phyloP scores from a whole-genome alignment of 2,888 invertebrate genomes.

The Phengaris alcon region DNA sequence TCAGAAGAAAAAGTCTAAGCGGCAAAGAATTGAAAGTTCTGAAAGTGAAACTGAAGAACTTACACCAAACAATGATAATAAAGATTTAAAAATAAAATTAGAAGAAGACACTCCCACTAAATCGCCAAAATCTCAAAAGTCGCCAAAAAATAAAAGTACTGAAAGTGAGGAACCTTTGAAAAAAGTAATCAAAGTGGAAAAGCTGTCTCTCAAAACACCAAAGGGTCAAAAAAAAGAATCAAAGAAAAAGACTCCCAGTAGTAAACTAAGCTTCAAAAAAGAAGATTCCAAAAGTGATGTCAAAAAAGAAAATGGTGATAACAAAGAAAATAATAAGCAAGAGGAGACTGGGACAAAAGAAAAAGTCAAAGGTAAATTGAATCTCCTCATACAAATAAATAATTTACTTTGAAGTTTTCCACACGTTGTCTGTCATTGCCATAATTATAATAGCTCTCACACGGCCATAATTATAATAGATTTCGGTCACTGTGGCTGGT shows the following conservation, averaged over 20 bases:
- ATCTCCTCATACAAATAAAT: not conserved
- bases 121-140: constrained; percentile 50
- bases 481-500: no score
- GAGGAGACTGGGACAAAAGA: constrained; percentile 39
- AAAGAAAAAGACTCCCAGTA: constrained; percentile 31
- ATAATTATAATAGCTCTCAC: no score
- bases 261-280: constrained; percentile 33
- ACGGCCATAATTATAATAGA: no score
- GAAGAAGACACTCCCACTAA: constrained; percentile 48
- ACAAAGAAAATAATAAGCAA: constrained; percentile 35
- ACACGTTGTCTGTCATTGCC: no score
- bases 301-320: constrained; percentile 34
- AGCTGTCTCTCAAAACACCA: constrained; percentile 37
- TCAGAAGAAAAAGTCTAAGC: constrained; percentile 61
- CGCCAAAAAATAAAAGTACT: constrained; percentile 54
- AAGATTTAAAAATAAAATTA: constrained; percentile 33
- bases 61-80: constrained; percentile 33
- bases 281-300: constrained; percentile 37
- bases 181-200: constrained; percentile 38
- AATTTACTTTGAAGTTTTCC: not conserved
- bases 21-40: constrained; percentile 65
- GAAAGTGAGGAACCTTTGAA: constrained; percentile 37
- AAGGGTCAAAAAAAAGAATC: constrained; percentile 32
- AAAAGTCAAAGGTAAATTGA: constrained; percentile 48
- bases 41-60: constrained; percentile 54